Conservation (phyloP, 2,888 invertebrate species). For the Oeneis ivallda region DNA sequence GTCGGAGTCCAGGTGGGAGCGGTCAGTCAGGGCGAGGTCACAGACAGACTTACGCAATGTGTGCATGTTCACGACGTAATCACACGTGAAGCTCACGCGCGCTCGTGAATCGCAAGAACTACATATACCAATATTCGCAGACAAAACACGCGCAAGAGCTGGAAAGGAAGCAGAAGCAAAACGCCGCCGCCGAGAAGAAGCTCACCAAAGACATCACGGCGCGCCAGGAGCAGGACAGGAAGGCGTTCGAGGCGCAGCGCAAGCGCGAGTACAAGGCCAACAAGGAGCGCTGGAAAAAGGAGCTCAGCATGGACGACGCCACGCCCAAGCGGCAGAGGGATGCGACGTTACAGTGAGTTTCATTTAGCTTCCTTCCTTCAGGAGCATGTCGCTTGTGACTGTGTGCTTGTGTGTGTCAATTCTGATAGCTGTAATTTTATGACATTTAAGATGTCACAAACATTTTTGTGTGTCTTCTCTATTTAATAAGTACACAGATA, state of each 20-base stretch:
- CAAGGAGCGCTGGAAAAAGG: constrained; percentile 98
- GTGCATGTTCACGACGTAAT: no score
- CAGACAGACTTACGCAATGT: no score
- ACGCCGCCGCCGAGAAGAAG: constrained; percentile 94
- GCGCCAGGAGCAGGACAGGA: constrained; percentile 95
- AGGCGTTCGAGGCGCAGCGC: constrained; percentile 94
- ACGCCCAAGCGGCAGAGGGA: constrained; percentile 95
- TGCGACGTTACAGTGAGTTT: constrained; percentile 89
- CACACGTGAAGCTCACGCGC: no score
- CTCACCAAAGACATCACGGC: constrained; percentile 94
- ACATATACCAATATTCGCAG: constrained; percentile 61
- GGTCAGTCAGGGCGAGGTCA: no score
- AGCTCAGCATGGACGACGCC: constrained; percentile 94
- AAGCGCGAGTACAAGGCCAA: constrained; percentile 98
- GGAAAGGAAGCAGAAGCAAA: constrained; percentile 92
- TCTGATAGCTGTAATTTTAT: no score
- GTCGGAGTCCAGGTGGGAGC: no score
- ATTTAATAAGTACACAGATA: no score
- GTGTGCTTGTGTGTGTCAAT: no score
- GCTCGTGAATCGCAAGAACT: no score
- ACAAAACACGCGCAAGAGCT: constrained; percentile 89
- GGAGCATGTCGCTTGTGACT: no score
- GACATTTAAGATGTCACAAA: no score
- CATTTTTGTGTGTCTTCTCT: no score
- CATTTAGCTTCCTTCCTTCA: not conserved